Evolutionary conservation across 2,888 invertebrate genomes (phyloP).

Genomic region (Drosophila heteroneura): DNA sequence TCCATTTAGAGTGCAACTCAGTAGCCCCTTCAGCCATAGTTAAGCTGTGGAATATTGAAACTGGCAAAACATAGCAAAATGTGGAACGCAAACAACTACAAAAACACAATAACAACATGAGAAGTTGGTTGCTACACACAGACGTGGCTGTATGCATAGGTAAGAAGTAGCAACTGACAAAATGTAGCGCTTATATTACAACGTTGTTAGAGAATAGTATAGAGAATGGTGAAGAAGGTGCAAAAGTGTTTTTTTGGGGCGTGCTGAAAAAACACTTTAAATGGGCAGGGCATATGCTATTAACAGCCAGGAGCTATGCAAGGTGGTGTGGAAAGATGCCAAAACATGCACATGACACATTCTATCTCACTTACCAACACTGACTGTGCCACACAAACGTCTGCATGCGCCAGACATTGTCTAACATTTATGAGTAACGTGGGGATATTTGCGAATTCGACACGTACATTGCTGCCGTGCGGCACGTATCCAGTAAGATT

Average conservation of each 20-base stretch:
- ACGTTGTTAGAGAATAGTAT: slow-evolving; percentile 35
- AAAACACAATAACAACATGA: slow-evolving; percentile 20
- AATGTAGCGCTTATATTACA: slow-evolving; percentile 70
- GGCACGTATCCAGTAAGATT: slow-evolving; percentile 62
- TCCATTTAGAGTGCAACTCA: slow-evolving; percentile 15
- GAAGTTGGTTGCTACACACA: slow-evolving; percentile 17
- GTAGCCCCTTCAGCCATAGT: slow-evolving; percentile 13
- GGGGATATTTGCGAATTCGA: slow-evolving; percentile 75
- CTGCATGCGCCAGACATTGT: slow-evolving; percentile 61
- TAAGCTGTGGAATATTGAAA: slow-evolving; percentile 24
- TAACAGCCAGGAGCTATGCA: slow-evolving; percentile 13
- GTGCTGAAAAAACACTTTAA: slow-evolving; percentile 38
- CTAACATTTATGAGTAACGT: slow-evolving; percentile 74
- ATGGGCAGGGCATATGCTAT: slow-evolving; percentile 26
- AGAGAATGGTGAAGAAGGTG: slow-evolving; percentile 1
- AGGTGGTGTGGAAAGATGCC: slow-evolving; percentile 41
- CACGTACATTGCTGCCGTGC: slow-evolving; percentile 61
- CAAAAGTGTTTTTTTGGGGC: slow-evolving; percentile 23
- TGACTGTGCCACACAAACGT: slow-evolving; percentile 1
- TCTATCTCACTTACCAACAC: slow-evolving; percentile 42
- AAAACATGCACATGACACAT: slow-evolving; percentile 60
- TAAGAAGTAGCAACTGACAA: slow-evolving; percentile 42
- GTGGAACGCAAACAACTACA: slow-evolving; percentile 32
- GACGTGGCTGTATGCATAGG: slow-evolving; percentile 11
- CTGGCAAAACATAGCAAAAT: slow-evolving; percentile 23